Base-by-base conservation (phyloP, 2,888 invertebrate genomes). In the Temnothorax rugatulus region DNA sequence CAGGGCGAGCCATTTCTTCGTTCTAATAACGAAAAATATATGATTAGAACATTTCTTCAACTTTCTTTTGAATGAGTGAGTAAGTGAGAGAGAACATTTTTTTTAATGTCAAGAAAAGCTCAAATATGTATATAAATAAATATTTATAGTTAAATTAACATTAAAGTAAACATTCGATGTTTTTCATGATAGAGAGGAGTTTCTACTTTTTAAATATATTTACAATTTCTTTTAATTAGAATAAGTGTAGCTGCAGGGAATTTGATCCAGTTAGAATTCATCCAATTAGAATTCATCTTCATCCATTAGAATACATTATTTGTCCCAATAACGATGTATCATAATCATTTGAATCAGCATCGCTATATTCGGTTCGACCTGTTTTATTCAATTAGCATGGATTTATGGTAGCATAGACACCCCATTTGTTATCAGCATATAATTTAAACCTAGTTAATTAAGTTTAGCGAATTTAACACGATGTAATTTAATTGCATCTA, bases 1-100 rank as follows among this genome's bases (percentile, higher is more conserved):
- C 92, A 92, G 0, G 94, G 94, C n/a, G 94, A 94, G 41, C 92
- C 93, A 89, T 93, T 94, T 82, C 90, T 91, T 89, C 92, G 92
- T 71, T 94, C 94, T 94, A 87, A 9, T 18, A 3, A 13, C 9
- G 18, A 50, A n/a, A 25, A 18, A 68, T 52, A 52, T 21, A 8
- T 59, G 2, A 15, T 29, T 29, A 68, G 3, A 25, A 68, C 18
- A 47, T 21, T 29, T 64, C 3, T 41, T 41, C 38, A 41, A 64
- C 7, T 1, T 64, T 25, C 25, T 18, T 34, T 29, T 29, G 29
- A 29, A 3, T 34, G 34, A 34, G 34, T 34, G 34, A 34, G 34
- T 34, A 7, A 34, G 34, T 34, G 7, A 34, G 0, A 34, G 34
- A 34, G 34, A 34, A 34, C 34, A 7, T 34, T 34, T 34, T 34